phyloP scores from a whole-genome alignment of 2,888 invertebrate genomes.

The Caenorhabditis becei region DNA sequence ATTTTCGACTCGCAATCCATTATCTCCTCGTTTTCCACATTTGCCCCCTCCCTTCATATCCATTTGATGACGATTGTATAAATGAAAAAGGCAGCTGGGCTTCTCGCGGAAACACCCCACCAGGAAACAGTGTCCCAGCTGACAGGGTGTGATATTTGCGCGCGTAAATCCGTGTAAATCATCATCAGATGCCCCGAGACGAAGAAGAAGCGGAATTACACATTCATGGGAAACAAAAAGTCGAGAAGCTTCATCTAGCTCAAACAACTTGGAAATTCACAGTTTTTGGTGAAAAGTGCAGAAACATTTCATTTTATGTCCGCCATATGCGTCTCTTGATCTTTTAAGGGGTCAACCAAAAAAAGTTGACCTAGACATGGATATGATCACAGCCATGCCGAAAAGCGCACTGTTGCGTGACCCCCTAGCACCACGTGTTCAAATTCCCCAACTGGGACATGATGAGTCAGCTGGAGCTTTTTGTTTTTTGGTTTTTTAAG shows the following conservation, averaged over 20 bases:
- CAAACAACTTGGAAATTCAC: not conserved
- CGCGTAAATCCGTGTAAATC: constrained; percentile 24
- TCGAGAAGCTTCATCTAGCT: not conserved
- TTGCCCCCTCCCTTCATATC: constrained; percentile 1
- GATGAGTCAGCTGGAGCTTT: not conserved
- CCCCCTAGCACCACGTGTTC: not conserved
- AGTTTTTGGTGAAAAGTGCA: not conserved
- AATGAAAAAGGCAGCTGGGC: constrained; percentile 36
- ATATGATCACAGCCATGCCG: not conserved
- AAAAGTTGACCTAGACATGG: not conserved
- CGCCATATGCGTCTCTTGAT: not conserved
- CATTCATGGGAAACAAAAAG: constrained; percentile 11
- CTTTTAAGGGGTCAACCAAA: not conserved
- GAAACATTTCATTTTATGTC: not conserved
- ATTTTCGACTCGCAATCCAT: constrained; percentile 14
- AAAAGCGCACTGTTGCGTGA: constrained; percentile 17
- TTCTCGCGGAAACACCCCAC: not conserved
- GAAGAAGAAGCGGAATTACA: not conserved
- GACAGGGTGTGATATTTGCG: constrained; percentile 28
- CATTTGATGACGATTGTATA: constrained; percentile 24
- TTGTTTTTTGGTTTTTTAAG: not conserved
- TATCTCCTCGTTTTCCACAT: constrained; percentile 9
- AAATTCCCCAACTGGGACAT: not conserved
- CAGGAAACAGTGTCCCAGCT: not conserved
- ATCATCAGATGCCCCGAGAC: constrained; percentile 15